These are phyloP conservation scores for Dufourea novaeangliae DNA, from an alignment of 1,140 invertebrate species.

Conservation along the genomic window DNA sequence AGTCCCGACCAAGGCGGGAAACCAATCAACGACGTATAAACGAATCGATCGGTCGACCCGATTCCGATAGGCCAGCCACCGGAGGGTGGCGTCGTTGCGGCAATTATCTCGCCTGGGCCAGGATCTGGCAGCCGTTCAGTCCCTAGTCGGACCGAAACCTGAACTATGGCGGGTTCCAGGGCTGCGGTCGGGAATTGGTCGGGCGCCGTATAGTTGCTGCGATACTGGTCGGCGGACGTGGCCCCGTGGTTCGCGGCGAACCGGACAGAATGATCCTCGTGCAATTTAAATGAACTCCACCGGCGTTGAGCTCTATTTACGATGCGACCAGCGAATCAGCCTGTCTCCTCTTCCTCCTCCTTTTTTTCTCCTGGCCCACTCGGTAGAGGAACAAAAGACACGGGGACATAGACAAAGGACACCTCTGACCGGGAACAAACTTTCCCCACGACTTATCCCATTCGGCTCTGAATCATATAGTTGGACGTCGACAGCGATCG, in stretches of 20 bases:
- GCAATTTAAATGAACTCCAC: slow-evolving; percentile 33
- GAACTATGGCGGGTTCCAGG: slow-evolving; percentile 10
- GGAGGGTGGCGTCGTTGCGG: slow-evolving; percentile 10
- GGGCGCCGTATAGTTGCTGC: slow-evolving; percentile 2
- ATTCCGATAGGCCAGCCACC: too few species aligned
- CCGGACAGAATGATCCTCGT: slow-evolving; percentile 16
- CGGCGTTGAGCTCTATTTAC: slow-evolving; percentile 26
- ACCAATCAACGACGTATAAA: slow-evolving; percentile 16
- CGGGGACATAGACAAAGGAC: background rate
- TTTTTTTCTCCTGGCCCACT: background rate
- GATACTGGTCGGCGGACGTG: slow-evolving; percentile 23
- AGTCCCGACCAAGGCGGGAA: background rate
- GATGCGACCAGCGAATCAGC: background rate
- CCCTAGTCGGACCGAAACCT: background rate
- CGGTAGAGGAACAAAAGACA: background rate
- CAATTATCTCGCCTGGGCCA: slow-evolving; percentile 25
- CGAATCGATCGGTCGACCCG: too few species aligned
- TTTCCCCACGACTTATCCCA: slow-evolving; percentile 14
- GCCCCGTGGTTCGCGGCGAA: slow-evolving; percentile 21
- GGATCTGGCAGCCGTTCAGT: slow-evolving; percentile 2
- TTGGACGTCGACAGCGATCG: background rate
- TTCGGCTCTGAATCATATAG: background rate
- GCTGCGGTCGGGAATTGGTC: slow-evolving; percentile 36
- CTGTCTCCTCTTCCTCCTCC: background rate
- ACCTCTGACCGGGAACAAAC: background rate